Evolutionary conservation across 2,797 vertebrate genomes (phyloP), one percentile per base, ranked within the genome.

Genomic region (Otolemur crassicaudatus): DNA sequence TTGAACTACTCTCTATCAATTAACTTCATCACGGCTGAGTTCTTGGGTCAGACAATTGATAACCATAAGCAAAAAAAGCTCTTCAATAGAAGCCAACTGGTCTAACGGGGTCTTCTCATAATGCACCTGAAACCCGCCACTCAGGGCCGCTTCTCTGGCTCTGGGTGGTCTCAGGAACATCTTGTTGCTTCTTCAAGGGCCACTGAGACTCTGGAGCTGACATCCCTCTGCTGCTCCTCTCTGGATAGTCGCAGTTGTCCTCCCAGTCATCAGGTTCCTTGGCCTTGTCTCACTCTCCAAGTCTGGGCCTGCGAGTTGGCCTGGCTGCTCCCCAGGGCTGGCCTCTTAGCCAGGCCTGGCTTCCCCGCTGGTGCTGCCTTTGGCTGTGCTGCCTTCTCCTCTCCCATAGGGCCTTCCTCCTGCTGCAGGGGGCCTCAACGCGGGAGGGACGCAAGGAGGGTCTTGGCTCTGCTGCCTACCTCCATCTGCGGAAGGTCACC

Each of bases 51-150:
- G 96, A 27, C 97, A 96, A 40, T 96, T 97, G 94, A 98, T 96
- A 5, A 97, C 97, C 97, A 97, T 97, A 2, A 98, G 97, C 4
- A 97, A 98, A 27, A 98, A 97, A 8, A 98, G 97, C 97, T 98
- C 97, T 53, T 95, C 95, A 27, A 95, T 96, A 31, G 90, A 95
- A 16, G 97, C 96, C 17, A 97, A 5, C 94, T 98, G 97, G 19
- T 98, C 97, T 9, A 98, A 97, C 31, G 96, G 96, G 75, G 96
- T 97, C 95, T 98, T 98, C 96, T 97, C 97, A 19, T 94, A 96
- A 12, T 96, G 97, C 91, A 95, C 86, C 84, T 89, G 97, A 19
- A 97, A 97, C 5, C 95, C 95, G 61, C 96, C 96, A 8, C 96
- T 96, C 89, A 79, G 94, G 25, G 95, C 97, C 13, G 72, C 94